Evolutionary conservation across 1,140 invertebrate genomes (phyloP), one percentile per base, ranked within the genome.

Genomic region (Elymnias hypermnestra): DNA sequence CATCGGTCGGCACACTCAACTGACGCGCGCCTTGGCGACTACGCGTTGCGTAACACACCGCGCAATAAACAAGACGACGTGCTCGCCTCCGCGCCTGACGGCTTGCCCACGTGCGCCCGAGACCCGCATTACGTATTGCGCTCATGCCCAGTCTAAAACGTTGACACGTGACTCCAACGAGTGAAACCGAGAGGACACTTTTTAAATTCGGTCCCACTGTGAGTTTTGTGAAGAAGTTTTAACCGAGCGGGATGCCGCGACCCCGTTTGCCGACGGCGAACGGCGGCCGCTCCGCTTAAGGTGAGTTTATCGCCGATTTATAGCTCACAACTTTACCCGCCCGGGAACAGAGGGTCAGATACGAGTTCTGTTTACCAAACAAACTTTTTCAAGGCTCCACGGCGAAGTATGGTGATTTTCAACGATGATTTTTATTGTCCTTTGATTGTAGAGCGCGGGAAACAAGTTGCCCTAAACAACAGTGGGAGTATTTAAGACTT

Each of bases 1-100:
- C 78, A 86, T 87, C 83, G 81, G 77, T 68, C 84, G 72, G 70
- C 81, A 86, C 83, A 86, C 78, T 86, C 83, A 66, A 73, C 77
- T 86, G 83, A 87, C 84, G 84, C 81, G 83, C 75, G 76, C 62
- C 72, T 70, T 66, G 77, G 76, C 74, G 74, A 78, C 71, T 72
- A 84, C 84, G 81, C 81, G 84, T 83, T 83, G 82, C 79, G 82
- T 81, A 85, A 86, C 76, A 63, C 66, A 69, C 48, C 72, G 64
- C 70, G 67, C 72, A 66, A 78, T 83, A 82, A 83, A 83, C 79
- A 83, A 82, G 69, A 67, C 69, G 74, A 72, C 68, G 67, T 69
- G 59, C 52, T 67, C 69, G 61, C 63, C n/a, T 42, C 56, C 62
- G 60, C 68, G 70, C 71, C 71, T 76, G 66, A 66, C 68, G 56